A percentile compares a stretch with the other conserved stretches of the same genome.
phyloP scores from a whole-genome alignment of 2,888 invertebrate genomes.

The Hirtodrosophila duncani region DNA sequence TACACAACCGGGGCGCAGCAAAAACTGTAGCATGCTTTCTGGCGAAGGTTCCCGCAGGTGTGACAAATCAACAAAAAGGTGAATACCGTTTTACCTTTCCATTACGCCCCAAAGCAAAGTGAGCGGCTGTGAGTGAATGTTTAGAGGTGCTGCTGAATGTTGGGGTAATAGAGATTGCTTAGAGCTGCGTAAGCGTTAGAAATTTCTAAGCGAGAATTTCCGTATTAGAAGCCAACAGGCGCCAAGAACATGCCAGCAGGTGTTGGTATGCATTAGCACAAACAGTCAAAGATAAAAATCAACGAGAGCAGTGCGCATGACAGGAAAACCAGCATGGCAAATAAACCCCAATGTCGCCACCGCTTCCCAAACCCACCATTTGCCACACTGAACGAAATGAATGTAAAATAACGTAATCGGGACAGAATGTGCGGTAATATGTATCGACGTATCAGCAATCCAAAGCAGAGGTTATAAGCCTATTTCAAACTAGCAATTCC shows the following conservation, averaged over 20 bases:
- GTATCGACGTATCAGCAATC: too few species aligned
- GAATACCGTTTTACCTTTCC: not conserved
- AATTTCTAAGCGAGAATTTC: slow-evolving; percentile 77
- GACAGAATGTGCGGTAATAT: too few species aligned
- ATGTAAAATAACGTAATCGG: not conserved
- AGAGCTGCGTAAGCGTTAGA: slow-evolving; percentile 53
- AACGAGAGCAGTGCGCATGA: slow-evolving; percentile 50
- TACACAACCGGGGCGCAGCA: slow-evolving; percentile 74
- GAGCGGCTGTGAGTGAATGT: not conserved
- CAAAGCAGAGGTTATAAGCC: too few species aligned
- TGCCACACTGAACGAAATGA: not conserved
- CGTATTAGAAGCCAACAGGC: slow-evolving; percentile 77
- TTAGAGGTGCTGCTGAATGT: not conserved
- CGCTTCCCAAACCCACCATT: not conserved
- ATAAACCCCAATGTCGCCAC: slow-evolving; percentile 5
- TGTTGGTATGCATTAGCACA: slow-evolving; percentile 70
- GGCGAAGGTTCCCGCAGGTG: slow-evolving; percentile 52
- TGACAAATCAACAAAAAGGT: slow-evolving; percentile 11
- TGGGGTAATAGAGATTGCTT: not conserved
- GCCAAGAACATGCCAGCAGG: slow-evolving; percentile 43
- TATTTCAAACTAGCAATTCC: too few species aligned
- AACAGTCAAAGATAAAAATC: slow-evolving; percentile 12
- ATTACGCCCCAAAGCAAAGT: slow-evolving; percentile 25
- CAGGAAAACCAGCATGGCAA: slow-evolving; percentile 19
- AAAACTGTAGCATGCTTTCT: slow-evolving; percentile 39